A percentile compares a stretch with the other conserved stretches of the same genome.
Evolutionary conservation across 1,140 invertebrate genomes (phyloP).

Genomic region (Drosophila bocqueti): DNA sequence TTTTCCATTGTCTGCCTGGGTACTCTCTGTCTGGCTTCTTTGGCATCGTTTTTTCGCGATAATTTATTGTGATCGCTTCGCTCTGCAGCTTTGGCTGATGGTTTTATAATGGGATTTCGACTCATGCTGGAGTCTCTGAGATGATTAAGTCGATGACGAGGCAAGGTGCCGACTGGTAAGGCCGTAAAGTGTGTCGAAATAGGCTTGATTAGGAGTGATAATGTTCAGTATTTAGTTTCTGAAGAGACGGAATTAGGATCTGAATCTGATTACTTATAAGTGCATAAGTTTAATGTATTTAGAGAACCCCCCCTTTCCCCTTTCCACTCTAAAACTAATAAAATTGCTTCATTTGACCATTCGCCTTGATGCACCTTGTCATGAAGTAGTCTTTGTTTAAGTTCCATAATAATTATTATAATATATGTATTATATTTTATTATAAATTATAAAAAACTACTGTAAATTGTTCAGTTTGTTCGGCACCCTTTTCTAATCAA

Average conservation of each 20-base stretch:
- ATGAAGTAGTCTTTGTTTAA: too few relatives aligned
- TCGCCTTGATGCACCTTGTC: too few relatives aligned
- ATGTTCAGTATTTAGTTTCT: constrained; percentile 2
- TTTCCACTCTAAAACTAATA: too few relatives aligned
- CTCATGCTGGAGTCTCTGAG: background rate
- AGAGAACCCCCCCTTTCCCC: too few relatives aligned
- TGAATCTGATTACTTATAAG: background rate
- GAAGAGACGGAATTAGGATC: background rate
- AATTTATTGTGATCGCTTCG: constrained; percentile 56
- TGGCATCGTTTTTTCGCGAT: constrained; percentile 28
- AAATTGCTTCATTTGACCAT: too few relatives aligned
- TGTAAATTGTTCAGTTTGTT: background rate
- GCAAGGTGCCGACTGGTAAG: constrained; percentile 20
- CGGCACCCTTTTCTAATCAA: background rate
- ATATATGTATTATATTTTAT: too few relatives aligned
- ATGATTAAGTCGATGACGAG: constrained; percentile 32
- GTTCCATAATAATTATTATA: too few relatives aligned
- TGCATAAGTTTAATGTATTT: background rate
- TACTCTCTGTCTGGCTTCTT: constrained; percentile 27
- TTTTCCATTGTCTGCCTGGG: constrained; percentile 51
- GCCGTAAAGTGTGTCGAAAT: constrained; percentile 28
- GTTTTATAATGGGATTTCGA: constrained; percentile 59
- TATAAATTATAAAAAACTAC: too few relatives aligned
- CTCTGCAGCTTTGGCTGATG: constrained; percentile 65
- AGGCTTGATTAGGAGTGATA: constrained; percentile 20